A percentile compares a stretch with the other conserved stretches of the same genome.
Evolutionary conservation across 2,888 invertebrate genomes (phyloP).

Genomic region (Alsophila aescularia): DNA sequence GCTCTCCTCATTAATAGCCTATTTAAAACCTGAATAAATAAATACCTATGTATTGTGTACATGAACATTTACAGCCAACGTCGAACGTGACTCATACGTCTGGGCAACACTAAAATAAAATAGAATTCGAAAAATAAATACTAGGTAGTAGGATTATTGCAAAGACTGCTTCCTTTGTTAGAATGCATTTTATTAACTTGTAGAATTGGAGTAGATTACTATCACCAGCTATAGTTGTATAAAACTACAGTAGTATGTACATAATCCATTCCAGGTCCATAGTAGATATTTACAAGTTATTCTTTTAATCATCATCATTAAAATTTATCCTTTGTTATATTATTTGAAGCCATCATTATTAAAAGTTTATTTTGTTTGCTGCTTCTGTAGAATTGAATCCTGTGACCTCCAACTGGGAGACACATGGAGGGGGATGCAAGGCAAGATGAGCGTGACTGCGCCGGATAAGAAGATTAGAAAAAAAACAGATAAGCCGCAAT

Average conservation of each 20-base stretch:
- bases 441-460: conserved; percentile 92
- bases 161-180: conserved; percentile 53
- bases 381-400: conserved; percentile 92
- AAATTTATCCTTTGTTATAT: conserved; percentile 40
- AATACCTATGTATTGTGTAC: conserved; percentile 28
- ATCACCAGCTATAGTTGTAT: conserved; percentile 39
- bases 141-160: conserved; percentile 34
- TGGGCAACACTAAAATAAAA: conserved; percentile 21
- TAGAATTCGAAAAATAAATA: conserved; percentile 14
- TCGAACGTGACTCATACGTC: conserved; percentile 57
- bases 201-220: conserved; percentile 35
- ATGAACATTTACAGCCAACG: conserved; percentile 46
- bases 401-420: conserved; percentile 91
- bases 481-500: conserved; percentile 88
- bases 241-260: conserved; percentile 10
- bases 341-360: conserved; percentile 59
- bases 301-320: conserved; percentile 39
- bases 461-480: conserved; percentile 88
- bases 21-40: conserved; percentile 53
- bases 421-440: conserved; percentile 91
- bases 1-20: conserved; percentile 41
- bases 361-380: conserved; percentile 81
- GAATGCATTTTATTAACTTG: conserved; percentile 35
- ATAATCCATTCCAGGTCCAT: conserved; percentile 31
- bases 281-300: conserved; percentile 28